Base-by-base conservation (phyloP, 2,888 invertebrate species). In the Erebia palarica region DNA sequence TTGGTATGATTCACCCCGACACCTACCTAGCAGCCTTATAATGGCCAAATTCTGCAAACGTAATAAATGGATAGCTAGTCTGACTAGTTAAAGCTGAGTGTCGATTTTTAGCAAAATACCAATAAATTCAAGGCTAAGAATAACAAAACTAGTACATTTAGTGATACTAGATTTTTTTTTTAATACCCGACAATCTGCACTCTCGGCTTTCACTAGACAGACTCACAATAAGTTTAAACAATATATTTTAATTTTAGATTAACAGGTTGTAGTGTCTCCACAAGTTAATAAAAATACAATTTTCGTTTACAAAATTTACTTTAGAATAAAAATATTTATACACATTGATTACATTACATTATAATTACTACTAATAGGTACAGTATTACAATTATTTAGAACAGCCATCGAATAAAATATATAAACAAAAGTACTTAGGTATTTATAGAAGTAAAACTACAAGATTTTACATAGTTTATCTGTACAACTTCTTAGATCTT, bases 401-500 rank as follows among this genome's bases (percentile, higher is more conserved):
- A 61, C 61, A 61, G 49, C 63, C 61, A 61, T 61, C 18, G 18
- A 47, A 36, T 36, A 36, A n/a, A 63, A 49, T 49, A 49, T 21
- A 63, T 63, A 21, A 47, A 47, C 9, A 44, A 60, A 4, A 61
- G 21, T 58, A 58, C 27, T 2, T 27, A 58, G 10, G 10, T 18
- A 55, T 13, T 13, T 63, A 49, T 49, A 47, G 16, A 61, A 3
- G 2, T 47, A 13, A 16, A 61, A 47, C 16, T 61, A 65, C 16
- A 65, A 27, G 16, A 65, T 36, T 65, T 63, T 47, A 65, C 51
- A 55, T 36, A 36, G 36, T 42, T 53, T 55, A 21, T 65, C 42
- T 79, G 75, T 81, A 82, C 77, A 82, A 67, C 77, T 69, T 77
- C 69, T 75, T 70, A 75, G 73, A 72, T 47, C 11, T 47, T 60